Percentiles rank a stretch among this genome's conserved stretches.
These are phyloP conservation scores for Sinocyclocheilus maitianheensis DNA, from an alignment of 2,113 vertebrate genomes.

Conservation along the genomic window DNA sequence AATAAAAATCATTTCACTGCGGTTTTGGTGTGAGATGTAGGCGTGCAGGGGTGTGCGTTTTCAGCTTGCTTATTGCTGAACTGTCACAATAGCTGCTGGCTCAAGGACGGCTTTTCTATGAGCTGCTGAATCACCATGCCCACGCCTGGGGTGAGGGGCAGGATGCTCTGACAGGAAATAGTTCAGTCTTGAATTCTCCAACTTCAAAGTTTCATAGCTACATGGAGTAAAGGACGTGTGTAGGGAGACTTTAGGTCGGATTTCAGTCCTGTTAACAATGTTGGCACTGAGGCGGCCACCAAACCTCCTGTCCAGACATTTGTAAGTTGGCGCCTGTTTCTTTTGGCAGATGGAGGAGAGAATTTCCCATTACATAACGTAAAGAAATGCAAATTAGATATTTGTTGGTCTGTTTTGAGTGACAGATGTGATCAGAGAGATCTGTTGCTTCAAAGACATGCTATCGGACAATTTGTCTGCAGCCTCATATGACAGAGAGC, in stretches of 20 bases:
- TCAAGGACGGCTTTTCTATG: slow-evolving; percentile 69
- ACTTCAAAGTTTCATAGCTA: slow-evolving; percentile 43
- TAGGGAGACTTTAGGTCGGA: background rate
- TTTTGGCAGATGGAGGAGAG: background rate
- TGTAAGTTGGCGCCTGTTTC: background rate
- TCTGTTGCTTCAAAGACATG: background rate
- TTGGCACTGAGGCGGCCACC: background rate
- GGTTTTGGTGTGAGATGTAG: slow-evolving; percentile 27
- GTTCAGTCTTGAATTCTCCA: slow-evolving; percentile 41
- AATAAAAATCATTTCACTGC: slow-evolving; percentile 13
- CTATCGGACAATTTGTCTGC: background rate
- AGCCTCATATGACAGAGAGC: no score
- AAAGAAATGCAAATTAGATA: background rate
- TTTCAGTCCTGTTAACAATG: background rate
- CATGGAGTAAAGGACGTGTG: slow-evolving; percentile 32
- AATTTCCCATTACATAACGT: background rate
- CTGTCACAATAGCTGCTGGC: slow-evolving; percentile 65
- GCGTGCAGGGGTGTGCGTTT: slow-evolving; percentile 45
- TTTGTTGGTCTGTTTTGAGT: background rate
- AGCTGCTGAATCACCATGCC: slow-evolving; percentile 72
- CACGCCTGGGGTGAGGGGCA: slow-evolving; percentile 67
- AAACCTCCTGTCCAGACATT: background rate
- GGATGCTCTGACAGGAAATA: slow-evolving; percentile 35
- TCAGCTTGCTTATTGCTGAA: slow-evolving; percentile 50
- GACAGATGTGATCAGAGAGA: background rate